Evolutionary conservation across 2,113 vertebrate species (phyloP), one percentile per base, ranked within the genome.

Genomic region (Aspiorhynchus laticeps): DNA sequence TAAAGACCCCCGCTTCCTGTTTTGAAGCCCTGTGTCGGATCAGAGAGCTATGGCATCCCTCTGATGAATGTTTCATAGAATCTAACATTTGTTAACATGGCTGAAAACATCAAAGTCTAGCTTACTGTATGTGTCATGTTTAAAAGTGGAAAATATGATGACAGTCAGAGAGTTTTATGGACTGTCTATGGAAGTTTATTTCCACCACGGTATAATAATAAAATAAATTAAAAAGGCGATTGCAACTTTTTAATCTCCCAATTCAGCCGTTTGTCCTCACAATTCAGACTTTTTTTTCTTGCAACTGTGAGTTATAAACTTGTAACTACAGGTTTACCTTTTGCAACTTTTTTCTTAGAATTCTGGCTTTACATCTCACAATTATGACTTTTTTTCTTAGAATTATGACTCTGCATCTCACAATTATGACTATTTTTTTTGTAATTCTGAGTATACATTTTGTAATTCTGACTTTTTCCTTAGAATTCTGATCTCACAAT

Each of bases 1-100:
- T 86, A 90, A 93, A 94, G 90, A 89, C 71, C 61, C 43, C 5
- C 5, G 67, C 86, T 91, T 93, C 90, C 91, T 92, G 87, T 93
- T 92, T 88, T 88, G 73, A 76, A 80, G 67, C n/a, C 51, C 53
- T 33, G 24, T 24, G 43, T 56, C 48, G 78, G 77, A 80, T 80
- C 56, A 59, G 19, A 28, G 76, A 31, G 28, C 14, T 31, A 80
- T 38, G 63, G n/a, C 41, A 48, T 41, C 80, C 63, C 41, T 81
- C 56, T 26, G 63, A 83, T 83, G 11, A 38, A 38, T 19, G 67
- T 9, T 51, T 59, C 51, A 59, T 26, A 59, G 26, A n/a, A 53
- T 31, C 24, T 46, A 46, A 46, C 24, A 41, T 12, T 82, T 24
- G 33, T 15, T 61, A 61, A 48, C n/a, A 7, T 28, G 26, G 33